A percentile compares a stretch with the other conserved stretches of the same genome.
phyloP scores from a whole-genome alignment of 2,797 vertebrate species.

The Pseudochromis fuscus region DNA sequence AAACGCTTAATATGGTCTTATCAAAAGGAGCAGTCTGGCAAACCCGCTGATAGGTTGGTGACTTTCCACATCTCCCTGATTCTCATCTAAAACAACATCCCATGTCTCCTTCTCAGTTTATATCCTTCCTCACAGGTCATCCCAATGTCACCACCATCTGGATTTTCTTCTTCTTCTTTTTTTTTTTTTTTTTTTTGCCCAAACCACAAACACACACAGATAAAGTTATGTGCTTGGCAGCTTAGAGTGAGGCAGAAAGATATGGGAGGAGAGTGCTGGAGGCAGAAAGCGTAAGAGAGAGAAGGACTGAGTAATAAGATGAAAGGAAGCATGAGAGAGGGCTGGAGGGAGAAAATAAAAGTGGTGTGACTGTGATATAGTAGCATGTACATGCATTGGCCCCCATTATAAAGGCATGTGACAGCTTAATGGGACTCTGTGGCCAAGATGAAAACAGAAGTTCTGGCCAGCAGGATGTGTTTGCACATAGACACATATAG shows the following conservation, averaged over 20 bases:
- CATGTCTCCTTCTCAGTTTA: constrained; percentile 39
- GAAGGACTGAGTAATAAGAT: constrained; percentile 67
- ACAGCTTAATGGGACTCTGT: constrained; percentile 60
- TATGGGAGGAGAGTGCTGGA: constrained; percentile 62
- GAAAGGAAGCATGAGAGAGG: constrained; percentile 59
- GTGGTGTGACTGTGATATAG: constrained; percentile 59
- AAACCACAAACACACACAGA: constrained; percentile 57
- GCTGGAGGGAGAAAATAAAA: constrained; percentile 71
- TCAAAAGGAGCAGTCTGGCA: constrained; percentile 69
- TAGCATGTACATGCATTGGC: constrained; percentile 57
- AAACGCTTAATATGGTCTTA: constrained; percentile 66
- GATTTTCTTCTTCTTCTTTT: neutral
- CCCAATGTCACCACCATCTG: constrained; percentile 68
- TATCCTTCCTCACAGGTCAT: constrained; percentile 66
- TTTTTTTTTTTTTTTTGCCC: constrained; percentile 15
- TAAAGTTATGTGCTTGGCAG: constrained; percentile 70
- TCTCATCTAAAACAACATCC: constrained; percentile 59
- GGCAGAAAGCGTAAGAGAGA: constrained; percentile 65
- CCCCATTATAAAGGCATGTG: constrained; percentile 59
- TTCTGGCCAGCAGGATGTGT: constrained; percentile 18
- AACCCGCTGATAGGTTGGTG: constrained; percentile 52
- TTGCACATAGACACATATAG: neutral
- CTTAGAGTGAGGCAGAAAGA: constrained; percentile 67
- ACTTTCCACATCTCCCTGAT: constrained; percentile 55
- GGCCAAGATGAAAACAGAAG: constrained; percentile 50